Evolutionary conservation across 2,888 invertebrate species (phyloP), one percentile per base, ranked within the genome.

Genomic region (Epinotia brunnichana): DNA sequence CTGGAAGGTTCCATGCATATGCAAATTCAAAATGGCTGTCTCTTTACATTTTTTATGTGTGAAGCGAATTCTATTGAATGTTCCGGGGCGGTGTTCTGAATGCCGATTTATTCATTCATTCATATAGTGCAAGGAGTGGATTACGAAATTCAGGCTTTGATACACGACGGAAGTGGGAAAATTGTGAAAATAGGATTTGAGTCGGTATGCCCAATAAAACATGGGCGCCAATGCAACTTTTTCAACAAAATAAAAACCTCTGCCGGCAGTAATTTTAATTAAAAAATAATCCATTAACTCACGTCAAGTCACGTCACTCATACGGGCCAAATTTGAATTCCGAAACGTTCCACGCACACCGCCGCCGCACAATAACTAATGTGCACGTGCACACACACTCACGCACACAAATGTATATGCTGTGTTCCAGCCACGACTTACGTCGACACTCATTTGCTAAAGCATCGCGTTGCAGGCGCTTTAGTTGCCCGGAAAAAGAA

Each of bases 391-490:
- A 59, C 59, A 17, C 15, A 54, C 53, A n/a, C 24, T 21, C 29
- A 56, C 41, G 10, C 66, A 41, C 24, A 66, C 66, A 66, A 41
- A 56, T 11, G n/a, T n/a, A 41, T 3, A 35, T 9, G 15, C 1
- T 15, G 54, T 76, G 74, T 75, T 79, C 75, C 75, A 77, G 66
- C 78, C 81, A 83, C 83, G 83, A 83, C 85, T 80, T 78, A 78
- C 81, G 81, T 80, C 84, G 83, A 80, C 83, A 81, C 87, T 91
- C 91, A 90, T 91, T 91, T 90, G 88, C 90, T 90, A 90, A 90
- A 90, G 90, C 87, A 87, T 86, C 84, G 85, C 83, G 79, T 80
- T 79, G 79, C 84, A 82, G 79, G 79, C 78, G 80, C 77, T 35
- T 17, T 67, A 24, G 48, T 48, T 62, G 56, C 44, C 56, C 39